Evolutionary conservation across 2,797 vertebrate species (phyloP), one percentile per base, ranked within the genome.

Genomic region (Enteromius thamalakanensis): DNA sequence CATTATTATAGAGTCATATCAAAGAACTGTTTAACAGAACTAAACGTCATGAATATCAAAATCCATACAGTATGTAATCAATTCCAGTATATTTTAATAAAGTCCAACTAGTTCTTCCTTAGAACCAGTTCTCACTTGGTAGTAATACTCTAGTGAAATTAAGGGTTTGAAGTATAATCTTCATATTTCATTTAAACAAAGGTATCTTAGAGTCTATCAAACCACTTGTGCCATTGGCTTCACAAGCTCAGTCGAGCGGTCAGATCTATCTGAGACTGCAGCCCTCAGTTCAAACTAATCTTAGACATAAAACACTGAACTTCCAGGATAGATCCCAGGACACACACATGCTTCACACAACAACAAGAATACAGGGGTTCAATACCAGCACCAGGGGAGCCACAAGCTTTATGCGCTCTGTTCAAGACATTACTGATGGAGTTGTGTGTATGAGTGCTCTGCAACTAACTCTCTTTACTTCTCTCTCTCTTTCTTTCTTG

Each of bases 211-310:
- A 82, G 70, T 79, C 79, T 47, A 58, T 68, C 74, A 86, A 15
- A 79, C n/a, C 29, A 60, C 42, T 68, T 74, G 75, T 47, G 67
- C 58, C 40, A 23, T 45, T 40, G 60, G 49, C 67, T 62, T 80
- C 69, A 76, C 64, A 67, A 74, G 64, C 82, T 81, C 79, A 86
- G 70, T 47, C 55, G 5, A 68, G 84, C 76, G 3, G 34, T n/a
- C 45, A 62, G 21, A 53, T 86, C 70, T 84, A 79, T 88, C 76
- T 90, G 90, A 93, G 92, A 90, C 89, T 88, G 69, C 87, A 90
- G 89, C 87, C 86, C 91, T 87, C 88, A 90, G 93, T 94, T 94
- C 93, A 94, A 94, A 95, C 92, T 94, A 94, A 95, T 95, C 94
- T 92, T 91, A 53, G 92, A 94, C 94, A 94, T 91, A 92, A 92